phyloP scores from a whole-genome alignment of 1,140 invertebrate genomes.

The Glossosoma conforme region DNA sequence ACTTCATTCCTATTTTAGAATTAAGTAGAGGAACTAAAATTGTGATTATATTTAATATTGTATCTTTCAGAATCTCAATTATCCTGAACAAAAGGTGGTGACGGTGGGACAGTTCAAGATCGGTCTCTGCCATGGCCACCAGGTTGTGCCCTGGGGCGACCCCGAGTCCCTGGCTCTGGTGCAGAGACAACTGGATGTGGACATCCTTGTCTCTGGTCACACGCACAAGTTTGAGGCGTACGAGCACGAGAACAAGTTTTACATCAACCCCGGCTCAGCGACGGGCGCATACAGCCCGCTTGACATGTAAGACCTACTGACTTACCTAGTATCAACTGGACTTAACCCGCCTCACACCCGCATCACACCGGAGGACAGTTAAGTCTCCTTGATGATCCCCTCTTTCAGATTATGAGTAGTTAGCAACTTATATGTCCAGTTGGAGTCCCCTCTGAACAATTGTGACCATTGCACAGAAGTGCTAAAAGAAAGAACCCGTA shows the following conservation, averaged over 20 bases:
- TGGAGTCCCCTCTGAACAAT: too few species aligned
- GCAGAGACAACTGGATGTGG: conserved; percentile 95
- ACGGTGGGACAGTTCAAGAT: conserved; percentile 98
- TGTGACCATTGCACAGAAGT: too few species aligned
- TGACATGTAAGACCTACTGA: conserved; percentile 64
- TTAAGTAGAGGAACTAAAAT: too few species aligned
- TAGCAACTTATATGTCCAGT: too few species aligned
- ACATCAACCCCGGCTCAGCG: conserved; percentile 98
- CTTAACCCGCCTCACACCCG: too few species aligned
- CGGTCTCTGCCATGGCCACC: conserved; percentile 95
- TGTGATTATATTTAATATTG: too few species aligned
- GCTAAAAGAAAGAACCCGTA: too few species aligned
- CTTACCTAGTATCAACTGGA: background rate
- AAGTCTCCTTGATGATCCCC: too few species aligned
- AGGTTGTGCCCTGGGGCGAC: conserved; percentile 96
- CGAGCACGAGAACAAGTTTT: conserved; percentile 98
- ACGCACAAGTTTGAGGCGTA: conserved; percentile 99
- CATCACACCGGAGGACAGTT: too few species aligned
- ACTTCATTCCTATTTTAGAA: too few species aligned
- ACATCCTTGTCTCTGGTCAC: conserved; percentile 97
- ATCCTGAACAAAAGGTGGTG: conserved; percentile 98
- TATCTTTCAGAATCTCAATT: conserved; percentile 77
- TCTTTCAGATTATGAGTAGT: too few species aligned
- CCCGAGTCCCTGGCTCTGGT: conserved; percentile 88
- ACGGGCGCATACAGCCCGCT: conserved; percentile 95